These are phyloP conservation scores for Drosophila macrothrix DNA, from an alignment of 2,888 invertebrate genomes.

Conservation along the genomic window DNA sequence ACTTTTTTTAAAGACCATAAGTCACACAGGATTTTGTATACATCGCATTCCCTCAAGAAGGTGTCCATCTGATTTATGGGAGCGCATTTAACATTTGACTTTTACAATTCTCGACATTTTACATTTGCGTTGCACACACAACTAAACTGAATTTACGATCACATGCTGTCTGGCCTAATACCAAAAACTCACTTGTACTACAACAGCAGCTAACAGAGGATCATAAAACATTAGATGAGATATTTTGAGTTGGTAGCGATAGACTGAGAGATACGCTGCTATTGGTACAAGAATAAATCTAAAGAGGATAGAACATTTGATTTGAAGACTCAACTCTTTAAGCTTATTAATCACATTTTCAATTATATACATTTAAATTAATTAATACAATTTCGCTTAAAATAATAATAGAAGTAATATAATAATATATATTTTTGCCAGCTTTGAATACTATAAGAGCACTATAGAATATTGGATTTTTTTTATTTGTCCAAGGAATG, in stretches of 20 bases:
- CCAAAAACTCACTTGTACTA: conserved; percentile 43
- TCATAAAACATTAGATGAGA: conserved; percentile 24
- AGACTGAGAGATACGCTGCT: background rate
- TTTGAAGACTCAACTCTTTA: background rate
- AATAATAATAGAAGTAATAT: background rate
- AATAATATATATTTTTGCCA: background rate
- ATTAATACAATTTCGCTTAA: no score
- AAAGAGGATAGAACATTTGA: background rate
- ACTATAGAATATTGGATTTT: background rate
- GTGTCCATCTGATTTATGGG: conserved; percentile 40
- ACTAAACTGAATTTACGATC: conserved; percentile 42
- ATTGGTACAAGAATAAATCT: background rate
- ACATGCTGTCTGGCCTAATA: conserved; percentile 18
- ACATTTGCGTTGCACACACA: conserved; percentile 21
- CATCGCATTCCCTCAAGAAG: background rate
- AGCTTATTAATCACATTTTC: background rate
- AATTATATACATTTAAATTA: background rate
- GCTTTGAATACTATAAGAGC: background rate
- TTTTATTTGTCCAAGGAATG: background rate
- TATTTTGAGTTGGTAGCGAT: background rate
- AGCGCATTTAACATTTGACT: conserved; percentile 42
- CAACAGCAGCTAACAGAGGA: conserved; percentile 10
- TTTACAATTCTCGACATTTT: conserved; percentile 24
- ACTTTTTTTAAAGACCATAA: conserved; percentile 5
- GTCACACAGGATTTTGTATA: conserved; percentile 8